Conservation (phyloP, 1,140 invertebrate genomes). For the Homarus americanus region DNA sequence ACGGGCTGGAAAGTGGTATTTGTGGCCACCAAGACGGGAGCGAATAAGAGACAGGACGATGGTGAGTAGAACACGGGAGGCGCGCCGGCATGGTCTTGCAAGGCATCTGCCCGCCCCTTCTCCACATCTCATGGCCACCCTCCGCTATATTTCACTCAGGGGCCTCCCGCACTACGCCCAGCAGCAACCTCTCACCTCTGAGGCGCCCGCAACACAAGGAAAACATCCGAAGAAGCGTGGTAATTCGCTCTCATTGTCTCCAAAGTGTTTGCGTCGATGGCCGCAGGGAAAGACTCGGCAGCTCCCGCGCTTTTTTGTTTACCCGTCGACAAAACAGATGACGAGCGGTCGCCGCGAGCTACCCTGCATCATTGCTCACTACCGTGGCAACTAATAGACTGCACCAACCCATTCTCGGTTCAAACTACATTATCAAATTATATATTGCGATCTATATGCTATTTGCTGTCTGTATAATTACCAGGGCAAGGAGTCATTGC, state of each 20-base stretch:
- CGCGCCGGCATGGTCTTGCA: slow-evolving; percentile 51
- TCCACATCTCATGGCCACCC: slow-evolving; percentile 60
- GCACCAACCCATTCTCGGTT: slow-evolving; percentile 43
- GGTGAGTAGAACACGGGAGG: slow-evolving; percentile 48
- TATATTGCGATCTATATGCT: slow-evolving; percentile 29
- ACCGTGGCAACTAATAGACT: slow-evolving; percentile 55
- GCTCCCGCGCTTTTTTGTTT: slow-evolving; percentile 53
- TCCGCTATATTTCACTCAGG: slow-evolving; percentile 68
- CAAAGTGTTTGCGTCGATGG: slow-evolving; percentile 64
- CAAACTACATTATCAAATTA: slow-evolving; percentile 45
- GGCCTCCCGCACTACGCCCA: slow-evolving; percentile 50
- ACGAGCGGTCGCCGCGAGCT: slow-evolving; percentile 61
- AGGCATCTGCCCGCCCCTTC: slow-evolving; percentile 50
- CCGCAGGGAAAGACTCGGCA: slow-evolving; percentile 51
- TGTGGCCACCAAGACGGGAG: slow-evolving; percentile 15
- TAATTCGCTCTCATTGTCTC: slow-evolving; percentile 68
- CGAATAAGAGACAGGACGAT: slow-evolving; percentile 39
- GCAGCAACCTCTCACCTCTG: slow-evolving; percentile 55
- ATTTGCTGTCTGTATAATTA: slow-evolving; percentile 53
- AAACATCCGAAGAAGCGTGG: slow-evolving; percentile 65
- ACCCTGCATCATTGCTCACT: slow-evolving; percentile 64
- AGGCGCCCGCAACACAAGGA: slow-evolving; percentile 64
- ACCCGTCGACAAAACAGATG: slow-evolving; percentile 60
- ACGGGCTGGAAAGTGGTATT: background rate
- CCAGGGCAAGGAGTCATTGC: slow-evolving; percentile 2